Base-by-base conservation (phyloP, 1,140 invertebrate genomes). In the Drosophila sproati region DNA sequence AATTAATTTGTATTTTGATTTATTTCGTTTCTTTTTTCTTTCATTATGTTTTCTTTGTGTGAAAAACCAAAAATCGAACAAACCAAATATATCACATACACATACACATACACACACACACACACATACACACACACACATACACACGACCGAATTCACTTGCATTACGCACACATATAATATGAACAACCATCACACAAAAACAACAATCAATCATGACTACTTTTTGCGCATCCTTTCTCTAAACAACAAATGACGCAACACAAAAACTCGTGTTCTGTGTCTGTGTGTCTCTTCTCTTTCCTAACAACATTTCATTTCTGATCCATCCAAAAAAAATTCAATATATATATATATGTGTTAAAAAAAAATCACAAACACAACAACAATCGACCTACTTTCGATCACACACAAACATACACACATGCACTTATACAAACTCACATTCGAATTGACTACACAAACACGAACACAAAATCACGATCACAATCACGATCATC, bases 281-380 rank as follows among this genome's bases (percentile, higher is more conserved):
- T 87, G 73, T 80, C 63, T 70, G 70, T 70, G 85, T 83, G 68
- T 80, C 73, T 80, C 64, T 88, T 83, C 80, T 87, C 77, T 88
- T 51, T 88, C 86, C 85, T 89, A 89, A 89, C 85, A 81, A 89
- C 86, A 85, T 89, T 90, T 88, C 82, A 88, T 86, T 90, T 89
- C 86, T 89, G 79, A 87, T 87, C 85, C 81, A 90, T 90, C 73
- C 69, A 66, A 72, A 62, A 76, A 79, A 66, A 63, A 63, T 20
- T 20, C 20, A 61, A 72, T 59, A 51, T 52, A 77, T 69, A 79
- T 52, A 74, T 68, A 55, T 56, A 52, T 69, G 20, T 20, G 20
- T 68, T 41, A 55, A 80, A 73, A 82, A 56, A 71, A 73, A 63
- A 55, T 41, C 59, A 73, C 66, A 85, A 31, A 52, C 54, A 57